phyloP scores from a whole-genome alignment of 2,797 vertebrate genomes.

The Yasuhikotakia modesta region DNA sequence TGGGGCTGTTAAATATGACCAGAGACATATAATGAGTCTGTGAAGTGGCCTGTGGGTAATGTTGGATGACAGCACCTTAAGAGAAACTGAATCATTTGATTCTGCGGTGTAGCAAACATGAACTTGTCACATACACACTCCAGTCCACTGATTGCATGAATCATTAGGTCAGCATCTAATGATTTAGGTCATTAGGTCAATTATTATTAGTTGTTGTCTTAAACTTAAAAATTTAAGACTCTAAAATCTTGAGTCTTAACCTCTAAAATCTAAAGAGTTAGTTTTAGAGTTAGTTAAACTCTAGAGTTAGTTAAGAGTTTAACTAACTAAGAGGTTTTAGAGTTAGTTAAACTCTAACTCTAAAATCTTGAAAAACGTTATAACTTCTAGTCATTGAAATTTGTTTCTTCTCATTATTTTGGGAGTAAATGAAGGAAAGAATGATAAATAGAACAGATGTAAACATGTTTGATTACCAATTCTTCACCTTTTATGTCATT shows the following conservation, averaged over 20 bases:
- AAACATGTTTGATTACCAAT: slow-evolving; percentile 15
- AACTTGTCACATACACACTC: slow-evolving; percentile 48
- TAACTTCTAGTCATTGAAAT: too few relatives aligned
- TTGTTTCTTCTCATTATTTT: neutral
- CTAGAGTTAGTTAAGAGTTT: too few relatives aligned
- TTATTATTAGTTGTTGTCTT: too few relatives aligned
- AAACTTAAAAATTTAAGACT: too few relatives aligned
- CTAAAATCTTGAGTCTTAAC: too few relatives aligned
- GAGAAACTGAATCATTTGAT: slow-evolving; percentile 21
- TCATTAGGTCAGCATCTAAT: slow-evolving; percentile 55
- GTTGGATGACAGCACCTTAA: slow-evolving; percentile 21
- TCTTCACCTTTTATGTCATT: slow-evolving; percentile 14
- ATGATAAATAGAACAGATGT: slow-evolving; percentile 17
- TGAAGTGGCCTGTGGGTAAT: slow-evolving; percentile 32
- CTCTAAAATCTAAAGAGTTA: too few relatives aligned
- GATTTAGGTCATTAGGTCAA: slow-evolving; percentile 38
- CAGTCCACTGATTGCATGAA: slow-evolving; percentile 57
- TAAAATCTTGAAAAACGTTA: too few relatives aligned
- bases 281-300: too few relatives aligned
- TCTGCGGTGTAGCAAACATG: neutral
- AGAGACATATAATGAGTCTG: slow-evolving; percentile 9
- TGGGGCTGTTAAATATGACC: slow-evolving; percentile 1
- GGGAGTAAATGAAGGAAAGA: neutral
- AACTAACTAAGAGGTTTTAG: too few relatives aligned
- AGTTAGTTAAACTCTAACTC: too few relatives aligned